Conservation (phyloP, 2,113 vertebrate species). For the Trogon melanurus region DNA sequence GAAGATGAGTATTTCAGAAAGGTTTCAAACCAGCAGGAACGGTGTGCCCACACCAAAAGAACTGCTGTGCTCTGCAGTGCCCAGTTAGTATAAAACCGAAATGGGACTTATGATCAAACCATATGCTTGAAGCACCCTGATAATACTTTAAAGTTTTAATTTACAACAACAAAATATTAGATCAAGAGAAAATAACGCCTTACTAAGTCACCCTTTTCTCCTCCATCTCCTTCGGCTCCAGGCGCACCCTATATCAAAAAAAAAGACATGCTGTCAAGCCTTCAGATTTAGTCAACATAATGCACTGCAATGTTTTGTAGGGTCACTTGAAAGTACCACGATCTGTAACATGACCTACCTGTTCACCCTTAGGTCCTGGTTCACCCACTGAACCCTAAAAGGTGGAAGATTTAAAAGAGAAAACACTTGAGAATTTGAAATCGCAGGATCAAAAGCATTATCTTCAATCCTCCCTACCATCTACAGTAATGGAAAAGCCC, state of each 20-base stretch:
- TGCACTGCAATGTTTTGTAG: not conserved
- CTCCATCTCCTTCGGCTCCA: slow-evolving; percentile 91
- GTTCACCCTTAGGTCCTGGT: slow-evolving; percentile 90
- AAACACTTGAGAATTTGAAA: not conserved
- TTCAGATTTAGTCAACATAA: not conserved
- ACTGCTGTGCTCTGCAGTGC: not conserved
- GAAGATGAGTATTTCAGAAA: rapidly evolving
- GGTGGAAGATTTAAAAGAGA: not conserved
- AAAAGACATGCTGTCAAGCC: not conserved
- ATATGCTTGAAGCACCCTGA: not conserved
- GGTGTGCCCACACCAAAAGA: not conserved
- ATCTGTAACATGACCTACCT: slow-evolving; percentile 74
- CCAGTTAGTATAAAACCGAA: not conserved
- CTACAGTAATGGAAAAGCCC: not conserved
- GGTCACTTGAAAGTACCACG: too few relatives aligned
- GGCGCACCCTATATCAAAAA: slow-evolving; percentile 80
- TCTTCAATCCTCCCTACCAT: not conserved
- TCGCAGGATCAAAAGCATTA: not conserved
- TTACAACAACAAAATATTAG: not conserved
- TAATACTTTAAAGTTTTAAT: not conserved
- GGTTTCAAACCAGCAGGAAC: not conserved
- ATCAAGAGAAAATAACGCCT: slow-evolving; percentile 51
- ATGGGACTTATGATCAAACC: not conserved
- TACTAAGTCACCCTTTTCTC: slow-evolving; percentile 91
- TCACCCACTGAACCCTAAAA: slow-evolving; percentile 88